Percentiles rank a stretch among this genome's conserved stretches.
Conservation (phyloP, 2,888 invertebrate genomes). For the Gymnosoma rotundatum region DNA sequence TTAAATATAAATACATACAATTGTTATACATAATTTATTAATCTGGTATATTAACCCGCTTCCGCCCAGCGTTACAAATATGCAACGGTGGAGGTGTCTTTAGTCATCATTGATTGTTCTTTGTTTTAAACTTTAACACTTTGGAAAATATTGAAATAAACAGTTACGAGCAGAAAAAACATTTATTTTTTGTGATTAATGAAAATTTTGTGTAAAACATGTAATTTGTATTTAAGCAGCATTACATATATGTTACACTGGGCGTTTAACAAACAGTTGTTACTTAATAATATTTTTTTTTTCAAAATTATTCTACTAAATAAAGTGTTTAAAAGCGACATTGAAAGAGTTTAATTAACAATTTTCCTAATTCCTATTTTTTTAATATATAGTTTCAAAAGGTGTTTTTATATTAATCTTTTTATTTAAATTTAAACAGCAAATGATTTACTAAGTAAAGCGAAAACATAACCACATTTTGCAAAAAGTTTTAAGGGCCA, state of each 20-base stretch:
- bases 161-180: conserved; percentile 24
- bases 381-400: no score
- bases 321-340: conserved; percentile 48
- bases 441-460: no score
- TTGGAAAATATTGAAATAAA: conserved; percentile 30
- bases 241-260: conserved; percentile 80
- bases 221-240: conserved; percentile 65
- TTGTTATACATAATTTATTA: conserved; percentile 42
- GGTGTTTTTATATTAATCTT: no score
- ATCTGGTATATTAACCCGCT: conserved; percentile 75
- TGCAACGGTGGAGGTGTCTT: conserved; percentile 76
- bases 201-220: conserved; percentile 69
- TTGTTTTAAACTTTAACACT: conserved; percentile 12
- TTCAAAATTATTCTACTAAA: conserved; percentile 17
- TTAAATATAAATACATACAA: conserved; percentile 53
- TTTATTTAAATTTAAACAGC: neutral
- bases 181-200: conserved; percentile 20
- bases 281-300: conserved; percentile 58
- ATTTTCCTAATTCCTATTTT: neutral
- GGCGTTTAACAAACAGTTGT: conserved; percentile 76
- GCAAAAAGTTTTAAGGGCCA: no score
- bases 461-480: no score
- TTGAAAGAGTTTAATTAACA: conserved; percentile 23
- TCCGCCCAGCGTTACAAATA: conserved; percentile 81
- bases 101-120: conserved; percentile 25